Evolutionary conservation across 2,797 vertebrate genomes (phyloP).

Genomic region (Sebastes diaconus): DNA sequence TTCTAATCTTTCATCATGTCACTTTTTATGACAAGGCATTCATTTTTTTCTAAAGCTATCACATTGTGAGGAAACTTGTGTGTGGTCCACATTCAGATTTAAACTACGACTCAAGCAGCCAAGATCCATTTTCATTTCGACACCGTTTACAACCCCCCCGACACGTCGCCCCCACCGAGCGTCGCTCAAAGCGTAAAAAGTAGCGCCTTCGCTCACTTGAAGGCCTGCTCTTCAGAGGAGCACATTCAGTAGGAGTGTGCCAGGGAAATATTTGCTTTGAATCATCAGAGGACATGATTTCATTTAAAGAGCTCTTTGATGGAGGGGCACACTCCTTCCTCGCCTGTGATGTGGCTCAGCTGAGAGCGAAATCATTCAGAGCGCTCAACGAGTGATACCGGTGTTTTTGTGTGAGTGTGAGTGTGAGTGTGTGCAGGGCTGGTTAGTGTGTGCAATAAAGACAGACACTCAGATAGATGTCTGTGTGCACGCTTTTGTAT

Average conservation of each 20-base stretch:
- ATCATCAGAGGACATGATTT: conserved; percentile 75
- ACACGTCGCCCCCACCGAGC: conserved; percentile 15
- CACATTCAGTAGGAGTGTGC: conserved; percentile 51
- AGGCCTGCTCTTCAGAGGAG: conserved; percentile 59
- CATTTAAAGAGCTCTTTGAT: conserved; percentile 77
- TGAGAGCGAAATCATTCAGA: conserved; percentile 69
- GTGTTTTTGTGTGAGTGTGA: conserved; percentile 16
- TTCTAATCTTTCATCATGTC: neutral
- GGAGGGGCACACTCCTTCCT: conserved; percentile 54
- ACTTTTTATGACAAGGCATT: neutral
- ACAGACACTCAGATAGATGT: neutral
- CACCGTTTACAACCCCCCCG: conserved; percentile 20
- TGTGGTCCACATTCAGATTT: conserved; percentile 8
- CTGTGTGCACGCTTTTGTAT: neutral
- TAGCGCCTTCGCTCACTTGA: conserved; percentile 47
- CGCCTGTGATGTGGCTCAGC: conserved; percentile 72
- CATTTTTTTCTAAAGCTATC: neutral
- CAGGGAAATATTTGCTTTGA: conserved; percentile 76
- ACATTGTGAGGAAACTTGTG: neutral
- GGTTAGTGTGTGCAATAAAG: conserved; percentile 14
- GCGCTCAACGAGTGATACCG: conserved; percentile 55
- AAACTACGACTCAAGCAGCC: conserved; percentile 8
- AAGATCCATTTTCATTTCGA: conserved; percentile 55
- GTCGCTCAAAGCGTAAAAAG: conserved; percentile 38
- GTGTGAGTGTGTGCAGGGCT: conserved; percentile 1